These are phyloP conservation scores for Brevimyrus niger DNA, from an alignment of 2,113 vertebrate species.

Conservation along the genomic window DNA sequence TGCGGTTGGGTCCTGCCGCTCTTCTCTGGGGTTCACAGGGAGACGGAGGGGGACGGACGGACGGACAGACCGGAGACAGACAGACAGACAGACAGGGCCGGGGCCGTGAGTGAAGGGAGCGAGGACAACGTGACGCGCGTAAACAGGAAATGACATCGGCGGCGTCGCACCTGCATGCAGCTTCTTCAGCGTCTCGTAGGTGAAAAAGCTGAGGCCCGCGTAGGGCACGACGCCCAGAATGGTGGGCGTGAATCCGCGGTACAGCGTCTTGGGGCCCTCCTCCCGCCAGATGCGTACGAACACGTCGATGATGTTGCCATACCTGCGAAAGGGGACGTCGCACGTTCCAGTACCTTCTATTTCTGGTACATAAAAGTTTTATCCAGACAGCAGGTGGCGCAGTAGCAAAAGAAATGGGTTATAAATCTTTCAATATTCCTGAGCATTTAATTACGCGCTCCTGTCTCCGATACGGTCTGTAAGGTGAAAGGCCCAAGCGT, in stretches of 20 bases:
- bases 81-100: background rate
- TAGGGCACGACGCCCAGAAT: constrained; percentile 89
- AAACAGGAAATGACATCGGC: background rate
- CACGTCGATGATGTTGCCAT: constrained; percentile 90
- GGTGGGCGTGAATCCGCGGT: constrained; percentile 84
- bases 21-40: constrained; percentile 58
- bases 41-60: background rate
- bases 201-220: constrained; percentile 93
- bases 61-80: background rate
- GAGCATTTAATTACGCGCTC: background rate
- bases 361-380: background rate
- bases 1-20: constrained; percentile 73
- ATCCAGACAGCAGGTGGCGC: background rate
- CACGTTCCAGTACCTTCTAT: background rate
- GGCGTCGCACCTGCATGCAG: constrained; percentile 72
- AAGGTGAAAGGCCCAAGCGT: background rate
- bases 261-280: constrained; percentile 83
- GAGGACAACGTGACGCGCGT: background rate
- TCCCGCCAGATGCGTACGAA: constrained; percentile 89
- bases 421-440: background rate
- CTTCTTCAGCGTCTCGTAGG: constrained; percentile 89
- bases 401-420: background rate
- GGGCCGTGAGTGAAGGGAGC: background rate
- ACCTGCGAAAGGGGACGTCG: constrained; percentile 58
- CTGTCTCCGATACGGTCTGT: background rate